Base-by-base conservation (phyloP, 2,113 vertebrate species). In the Prunella himalayana region DNA sequence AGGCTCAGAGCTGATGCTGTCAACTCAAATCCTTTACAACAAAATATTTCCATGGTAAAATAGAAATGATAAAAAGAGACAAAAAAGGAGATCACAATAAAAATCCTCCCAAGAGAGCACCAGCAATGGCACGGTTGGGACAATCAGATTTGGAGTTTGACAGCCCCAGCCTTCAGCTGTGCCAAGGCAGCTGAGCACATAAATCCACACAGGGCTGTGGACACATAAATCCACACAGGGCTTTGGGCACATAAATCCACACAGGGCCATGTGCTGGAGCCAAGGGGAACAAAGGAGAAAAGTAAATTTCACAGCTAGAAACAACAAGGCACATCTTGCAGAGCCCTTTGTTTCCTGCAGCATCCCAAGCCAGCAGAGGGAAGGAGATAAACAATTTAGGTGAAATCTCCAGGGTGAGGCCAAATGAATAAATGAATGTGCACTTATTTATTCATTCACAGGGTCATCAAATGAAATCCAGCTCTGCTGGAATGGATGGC, bases 321-420 rank as follows among this genome's bases (percentile, higher is more conserved):
- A 65, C 73, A 88, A 9, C 39, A 50, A 82, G 82, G 73, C 65
- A 1, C 78, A 72, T 83, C 92, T 82, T 63, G 81, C 81, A 75
- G 82, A 82, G 94, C 68, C 72, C 41, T 97, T 93, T 94, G 92
- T 95, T 96, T 92, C 72, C 90, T 71, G 66, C 60, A 71, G 79
- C 72, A 57, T 70, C 60, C 41, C 1, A 0, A 39, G 86, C 79
- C 79, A 92, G 68, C 24, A 24, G 75, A 65, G 60, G 71, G 88
- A 92, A 95, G 64, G 82, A 95, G 95, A 93, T 97, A 95, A 96
- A 97, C 88, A 94, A 96, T 95, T 94, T 96, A 97, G 96, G 95
- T 96, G 82, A 93, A 92, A 90, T 72, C 96, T 82, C 95, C 23
- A 60, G 93, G 65, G 93, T 33, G 72, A 88, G 59, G 57, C 82